A percentile compares a stretch with the other conserved stretches of the same genome.
Evolutionary conservation across 2,888 invertebrate species (phyloP).

Genomic region (Acanthosepion lycidas): DNA sequence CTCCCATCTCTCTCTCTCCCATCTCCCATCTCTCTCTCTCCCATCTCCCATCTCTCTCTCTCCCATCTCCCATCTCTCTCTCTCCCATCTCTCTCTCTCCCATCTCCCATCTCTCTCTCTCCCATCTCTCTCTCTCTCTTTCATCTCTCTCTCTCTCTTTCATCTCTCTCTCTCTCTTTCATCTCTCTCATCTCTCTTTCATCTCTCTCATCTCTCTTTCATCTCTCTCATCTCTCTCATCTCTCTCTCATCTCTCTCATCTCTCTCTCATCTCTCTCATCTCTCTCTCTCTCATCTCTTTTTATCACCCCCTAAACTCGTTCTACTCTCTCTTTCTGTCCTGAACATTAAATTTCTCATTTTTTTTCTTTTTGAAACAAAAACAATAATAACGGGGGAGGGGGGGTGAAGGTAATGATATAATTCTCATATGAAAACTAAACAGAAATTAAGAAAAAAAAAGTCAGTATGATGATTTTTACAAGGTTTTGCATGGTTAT

Average conservation of each 20-base stretch:
- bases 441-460: too few species aligned
- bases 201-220: background rate
- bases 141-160: background rate
- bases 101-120: background rate
- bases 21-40: background rate
- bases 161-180: background rate
- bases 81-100: rapidly evolving
- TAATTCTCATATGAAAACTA: too few species aligned
- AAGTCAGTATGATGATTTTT: too few species aligned
- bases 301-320: background rate
- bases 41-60: rapidly evolving
- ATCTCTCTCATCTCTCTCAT: background rate
- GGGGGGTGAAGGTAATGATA: too few species aligned
- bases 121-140: too few species aligned
- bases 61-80: rapidly evolving
- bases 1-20: too few species aligned
- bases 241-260: too few species aligned
- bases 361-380: too few species aligned
- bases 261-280: background rate
- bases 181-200: rapidly evolving
- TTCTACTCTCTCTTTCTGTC: background rate
- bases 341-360: too few species aligned
- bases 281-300: background rate
- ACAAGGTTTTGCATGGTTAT: too few species aligned
- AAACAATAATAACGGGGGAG: too few species aligned